Evolutionary conservation across 2,888 invertebrate species (phyloP), one percentile per base, ranked within the genome.

Genomic region (Tillus elongatus): DNA sequence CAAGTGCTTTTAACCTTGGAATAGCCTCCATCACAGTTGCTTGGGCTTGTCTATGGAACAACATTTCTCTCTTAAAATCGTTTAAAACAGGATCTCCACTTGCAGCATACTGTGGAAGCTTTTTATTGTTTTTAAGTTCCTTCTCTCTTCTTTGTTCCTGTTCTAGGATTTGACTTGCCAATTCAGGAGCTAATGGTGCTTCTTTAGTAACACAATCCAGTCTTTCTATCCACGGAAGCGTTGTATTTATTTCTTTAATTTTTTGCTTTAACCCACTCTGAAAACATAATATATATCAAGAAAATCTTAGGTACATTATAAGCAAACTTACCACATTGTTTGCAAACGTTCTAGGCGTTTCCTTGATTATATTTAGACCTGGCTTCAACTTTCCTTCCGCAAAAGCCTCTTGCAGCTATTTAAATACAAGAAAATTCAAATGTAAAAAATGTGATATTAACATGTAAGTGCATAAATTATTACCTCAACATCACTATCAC

Each of bases 51-150:
- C 89, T 71, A 54, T 90, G 83, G 47, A 90, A 89, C 45, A 79
- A 68, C 58, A 88, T 86, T 68, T 96, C 96, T 19, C 93, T 70
- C 59, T 86, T 85, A 55, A 95, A 93, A 63, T 96, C 95, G 69
- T 95, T 88, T 13, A 89, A 62, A 0, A 88, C 76, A 0, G 86
- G 85, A 63, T 89, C 88, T 41, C 82, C 79, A 1, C 72, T 68
- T 0, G 82, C 74, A 2, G 72, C 67, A 49, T 75, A 73, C 35
- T 72, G 71, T 8, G 73, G 73, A 31, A 80, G 64, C 46, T 85
- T 85, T 51, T 76, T 79, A 39, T 76, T 81, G 40, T 84, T 83
- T 50, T 79, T 73, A 15, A 78, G 63, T 46, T 73, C 66, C 47
- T 72, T 77, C 3, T 73, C 70, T 1, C 86, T 71, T 52, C 78